Conservation (phyloP, 2,888 invertebrate genomes). For the Andricus curvator region DNA sequence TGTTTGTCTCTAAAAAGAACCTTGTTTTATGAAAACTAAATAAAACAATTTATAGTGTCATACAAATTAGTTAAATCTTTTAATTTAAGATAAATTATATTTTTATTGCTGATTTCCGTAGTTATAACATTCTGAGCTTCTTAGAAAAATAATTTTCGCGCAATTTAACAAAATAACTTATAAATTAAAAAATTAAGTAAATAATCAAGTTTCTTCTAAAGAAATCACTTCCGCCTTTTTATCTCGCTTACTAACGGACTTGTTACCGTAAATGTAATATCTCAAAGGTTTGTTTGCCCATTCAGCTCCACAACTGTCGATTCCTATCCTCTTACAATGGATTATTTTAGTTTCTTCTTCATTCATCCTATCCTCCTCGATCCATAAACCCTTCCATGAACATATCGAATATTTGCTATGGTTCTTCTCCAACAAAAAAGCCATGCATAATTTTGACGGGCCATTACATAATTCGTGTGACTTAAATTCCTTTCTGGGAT, state of each 20-base stretch:
- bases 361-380: constrained; percentile 74
- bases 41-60: background rate
- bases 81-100: no score
- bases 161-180: background rate
- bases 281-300: constrained; percentile 83
- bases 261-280: constrained; percentile 82
- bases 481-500: constrained; percentile 73
- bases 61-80: background rate
- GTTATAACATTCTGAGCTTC: no score
- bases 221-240: constrained; percentile 69
- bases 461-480: constrained; percentile 84
- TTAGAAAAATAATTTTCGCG: background rate
- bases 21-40: background rate
- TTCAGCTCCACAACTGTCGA: constrained; percentile 81
- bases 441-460: constrained; percentile 86
- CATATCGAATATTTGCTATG: constrained; percentile 79
- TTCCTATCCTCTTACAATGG: constrained; percentile 82
- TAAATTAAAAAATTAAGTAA: background rate
- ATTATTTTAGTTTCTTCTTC: constrained; percentile 76
- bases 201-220: background rate
- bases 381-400: constrained; percentile 76
- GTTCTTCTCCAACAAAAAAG: constrained; percentile 81
- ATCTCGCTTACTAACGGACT: constrained; percentile 82
- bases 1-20: no score
- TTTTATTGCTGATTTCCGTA: no score